Base-by-base conservation (phyloP, 2,113 vertebrate genomes). In the Sarotherodon lohbergeri region DNA sequence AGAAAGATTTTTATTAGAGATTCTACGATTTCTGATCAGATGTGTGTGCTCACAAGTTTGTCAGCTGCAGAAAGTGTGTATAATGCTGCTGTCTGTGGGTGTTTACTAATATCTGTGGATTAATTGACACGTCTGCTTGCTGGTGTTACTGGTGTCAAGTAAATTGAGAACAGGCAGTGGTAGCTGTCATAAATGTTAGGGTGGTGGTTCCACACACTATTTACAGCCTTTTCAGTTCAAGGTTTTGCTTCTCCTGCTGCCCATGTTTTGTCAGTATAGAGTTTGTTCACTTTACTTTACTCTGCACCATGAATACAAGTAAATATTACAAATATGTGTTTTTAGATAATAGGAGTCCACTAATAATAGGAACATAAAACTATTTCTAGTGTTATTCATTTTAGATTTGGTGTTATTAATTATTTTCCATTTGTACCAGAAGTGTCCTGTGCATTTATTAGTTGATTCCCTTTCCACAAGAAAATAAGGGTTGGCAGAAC, bases 121-220 rank as follows among this genome's bases (percentile, higher is more conserved):
- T 63, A 92, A 93, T 27, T 90, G 89, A 86, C 82, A 81, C 32
- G 7, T 83, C 46, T 22, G 32, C 81, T 87, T 83, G 29, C 76
- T 82, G 54, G 86, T 86, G 87, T 87, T 87, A 87, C 81, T 87
- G 22, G 54, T 89, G 84, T 91, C 66, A 86, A 87, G 57, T 56
- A 91, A 87, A 91, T 90, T 89, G 84, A 86, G 84, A 87, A 84
- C 22, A 80, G 82, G 41, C 85, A 83, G 80, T 10, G 57, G 82
- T 63, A 54, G 71, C 87, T 88, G 86, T 91, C 71, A 92, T 89
- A 86, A 88, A 87, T 93, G 88, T 87, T 81, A 81, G 63, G 61
- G 63, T 83, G 68, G 59, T 82, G 61, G 85, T 85, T 80, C 78
- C 55, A 90, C 56, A 88, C 34, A 50, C 71, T 81, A 82, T 90